Conservation (phyloP, 2,888 invertebrate species). For the Phaedon cochleariae region DNA sequence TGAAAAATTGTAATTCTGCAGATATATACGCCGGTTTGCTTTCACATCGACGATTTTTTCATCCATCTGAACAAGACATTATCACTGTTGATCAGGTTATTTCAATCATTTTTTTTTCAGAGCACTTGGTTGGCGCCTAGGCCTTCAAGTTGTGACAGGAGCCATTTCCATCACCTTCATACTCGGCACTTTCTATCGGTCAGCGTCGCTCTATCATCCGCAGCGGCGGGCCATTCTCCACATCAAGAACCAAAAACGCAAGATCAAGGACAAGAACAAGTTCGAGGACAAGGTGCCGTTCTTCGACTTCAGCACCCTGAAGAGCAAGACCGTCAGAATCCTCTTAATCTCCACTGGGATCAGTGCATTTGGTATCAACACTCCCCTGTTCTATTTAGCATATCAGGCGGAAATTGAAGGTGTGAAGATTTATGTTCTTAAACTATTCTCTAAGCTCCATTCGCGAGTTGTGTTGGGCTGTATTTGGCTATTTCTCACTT, state of each 20-base stretch:
- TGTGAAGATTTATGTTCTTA: too few relatives aligned
- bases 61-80: too few relatives aligned
- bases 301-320: conserved; percentile 85
- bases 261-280: conserved; percentile 82
- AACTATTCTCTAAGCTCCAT: too few relatives aligned
- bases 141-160: conserved; percentile 86
- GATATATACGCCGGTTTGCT: too few relatives aligned
- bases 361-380: conserved; percentile 83
- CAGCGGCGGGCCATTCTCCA: conserved; percentile 87
- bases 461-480: too few relatives aligned
- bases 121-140: conserved; percentile 82
- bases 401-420: conserved; percentile 79
- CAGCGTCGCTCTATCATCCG: conserved; percentile 88
- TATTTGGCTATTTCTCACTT: too few relatives aligned
- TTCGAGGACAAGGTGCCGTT: conserved; percentile 82
- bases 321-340: conserved; percentile 85
- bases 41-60: too few relatives aligned
- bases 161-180: conserved; percentile 84
- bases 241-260: conserved; percentile 86
- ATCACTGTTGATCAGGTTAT: too few relatives aligned
- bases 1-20: too few relatives aligned
- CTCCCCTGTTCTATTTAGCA: conserved; percentile 84
- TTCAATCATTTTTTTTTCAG: too few relatives aligned
- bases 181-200: conserved; percentile 86
- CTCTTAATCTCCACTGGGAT: conserved; percentile 82